Evolutionary conservation across 2,797 vertebrate genomes (phyloP).

Genomic region (Sylvilagus floridanus): DNA sequence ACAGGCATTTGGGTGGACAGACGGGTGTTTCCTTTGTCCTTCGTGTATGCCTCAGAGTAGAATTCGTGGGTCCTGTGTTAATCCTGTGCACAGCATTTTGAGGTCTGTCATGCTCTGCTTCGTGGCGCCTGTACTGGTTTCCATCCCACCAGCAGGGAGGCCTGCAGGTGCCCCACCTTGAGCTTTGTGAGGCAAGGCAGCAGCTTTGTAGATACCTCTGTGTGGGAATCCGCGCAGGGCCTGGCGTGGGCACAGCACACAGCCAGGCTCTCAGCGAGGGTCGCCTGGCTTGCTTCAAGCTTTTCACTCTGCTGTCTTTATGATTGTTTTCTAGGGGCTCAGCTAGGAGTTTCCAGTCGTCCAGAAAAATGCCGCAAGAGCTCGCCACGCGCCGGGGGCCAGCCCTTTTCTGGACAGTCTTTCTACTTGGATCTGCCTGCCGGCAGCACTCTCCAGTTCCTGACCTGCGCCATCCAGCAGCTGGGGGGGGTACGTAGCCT

Average conservation of each 20-base stretch:
- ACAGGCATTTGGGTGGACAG: background rate
- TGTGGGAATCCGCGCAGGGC: no score
- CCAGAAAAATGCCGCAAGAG: constrained; percentile 34
- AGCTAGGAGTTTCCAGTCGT: background rate
- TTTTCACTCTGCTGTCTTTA: background rate
- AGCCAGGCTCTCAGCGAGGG: accelerated
- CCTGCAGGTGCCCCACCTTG: background rate
- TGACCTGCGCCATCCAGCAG: constrained; percentile 88
- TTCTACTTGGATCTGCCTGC: constrained; percentile 93
- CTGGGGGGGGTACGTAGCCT: constrained; percentile 91
- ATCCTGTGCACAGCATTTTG: background rate
- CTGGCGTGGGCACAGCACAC: accelerated
- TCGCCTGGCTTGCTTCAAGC: background rate
- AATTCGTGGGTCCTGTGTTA: background rate
- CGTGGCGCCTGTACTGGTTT: background rate
- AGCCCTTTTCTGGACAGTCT: constrained; percentile 90
- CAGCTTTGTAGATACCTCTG: background rate
- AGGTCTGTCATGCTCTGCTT: background rate
- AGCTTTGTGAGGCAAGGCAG: background rate
- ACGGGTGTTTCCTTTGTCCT: background rate
- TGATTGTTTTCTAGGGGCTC: constrained; percentile 11
- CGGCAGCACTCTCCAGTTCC: constrained; percentile 87
- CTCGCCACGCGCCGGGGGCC: constrained; percentile 78
- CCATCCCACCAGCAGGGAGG: background rate
- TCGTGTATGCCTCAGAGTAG: background rate